A percentile compares a stretch with the other conserved stretches of the same genome.
Evolutionary conservation across 1,140 invertebrate genomes (phyloP).

Genomic region (Spodoptera frugiperda): DNA sequence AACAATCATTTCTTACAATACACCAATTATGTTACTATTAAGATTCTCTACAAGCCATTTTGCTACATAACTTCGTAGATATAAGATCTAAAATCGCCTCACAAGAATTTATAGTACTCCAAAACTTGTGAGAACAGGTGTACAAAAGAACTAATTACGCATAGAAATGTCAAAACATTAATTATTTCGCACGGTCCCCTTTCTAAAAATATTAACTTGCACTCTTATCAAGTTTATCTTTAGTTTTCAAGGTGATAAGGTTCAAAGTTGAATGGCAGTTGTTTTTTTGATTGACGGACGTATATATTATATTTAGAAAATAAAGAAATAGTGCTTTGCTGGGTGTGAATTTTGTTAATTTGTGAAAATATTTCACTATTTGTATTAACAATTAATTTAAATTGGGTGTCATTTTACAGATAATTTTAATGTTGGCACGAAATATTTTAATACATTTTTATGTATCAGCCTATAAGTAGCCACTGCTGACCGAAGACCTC

Average conservation of each 20-base stretch:
- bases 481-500: too few species aligned
- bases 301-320: slow-evolving; percentile 43
- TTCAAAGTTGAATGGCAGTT: slow-evolving; percentile 19
- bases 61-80: background rate
- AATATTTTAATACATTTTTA: too few species aligned
- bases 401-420: too few species aligned
- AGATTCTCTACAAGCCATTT: background rate
- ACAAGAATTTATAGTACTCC: background rate
- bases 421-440: too few species aligned
- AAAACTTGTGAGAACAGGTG: slow-evolving; percentile 30
- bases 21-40: background rate
- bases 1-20: slow-evolving; percentile 23
- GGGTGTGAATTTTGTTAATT: slow-evolving; percentile 24
- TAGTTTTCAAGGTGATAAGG: slow-evolving; percentile 9
- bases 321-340: background rate
- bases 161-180: slow-evolving; percentile 63
- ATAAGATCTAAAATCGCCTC: slow-evolving; percentile 7
- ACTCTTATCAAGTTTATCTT: background rate
- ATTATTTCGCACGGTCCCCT: slow-evolving; percentile 68
- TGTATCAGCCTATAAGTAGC: too few species aligned
- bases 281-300: background rate
- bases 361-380: too few species aligned
- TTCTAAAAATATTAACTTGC: slow-evolving; percentile 50
- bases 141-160: slow-evolving; percentile 57
- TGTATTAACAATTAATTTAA: too few species aligned